These are phyloP conservation scores for Garra rufa DNA, from an alignment of 2,113 vertebrate genomes.

Conservation along the genomic window DNA sequence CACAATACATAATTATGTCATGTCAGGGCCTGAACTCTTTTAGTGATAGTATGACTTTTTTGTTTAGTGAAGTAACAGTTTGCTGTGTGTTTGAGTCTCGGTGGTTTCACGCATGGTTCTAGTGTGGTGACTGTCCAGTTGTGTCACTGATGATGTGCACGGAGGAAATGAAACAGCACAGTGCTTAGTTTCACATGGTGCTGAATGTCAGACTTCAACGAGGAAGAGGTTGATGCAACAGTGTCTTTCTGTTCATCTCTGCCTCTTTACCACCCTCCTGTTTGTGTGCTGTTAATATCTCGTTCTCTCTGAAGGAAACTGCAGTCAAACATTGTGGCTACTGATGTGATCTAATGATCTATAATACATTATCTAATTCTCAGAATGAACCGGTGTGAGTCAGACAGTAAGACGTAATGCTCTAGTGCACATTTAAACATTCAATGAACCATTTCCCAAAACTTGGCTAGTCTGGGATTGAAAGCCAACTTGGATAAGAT, in stretches of 20 bases:
- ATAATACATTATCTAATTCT: not conserved
- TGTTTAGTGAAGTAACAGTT: not conserved
- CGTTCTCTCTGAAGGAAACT: not conserved
- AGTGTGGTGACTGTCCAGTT: not conserved
- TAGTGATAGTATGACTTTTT: not conserved
- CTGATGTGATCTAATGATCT: slow-evolving; percentile 12
- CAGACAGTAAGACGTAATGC: slow-evolving; percentile 8
- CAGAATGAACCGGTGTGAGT: not conserved
- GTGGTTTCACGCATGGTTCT: not conserved
- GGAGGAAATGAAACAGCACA: not conserved
- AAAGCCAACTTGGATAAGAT: not conserved
- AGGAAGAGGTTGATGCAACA: not conserved
- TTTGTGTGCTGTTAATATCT: slow-evolving; percentile 5
- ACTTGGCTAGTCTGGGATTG: not conserved
- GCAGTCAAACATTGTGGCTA: not conserved
- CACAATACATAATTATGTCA: not conserved
- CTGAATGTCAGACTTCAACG: not conserved
- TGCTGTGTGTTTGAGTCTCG: not conserved
- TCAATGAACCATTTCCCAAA: slow-evolving; percentile 4
- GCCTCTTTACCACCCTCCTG: not conserved
- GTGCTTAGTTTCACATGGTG: not conserved
- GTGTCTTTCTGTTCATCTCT: not conserved
- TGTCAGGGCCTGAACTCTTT: not conserved
- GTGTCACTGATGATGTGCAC: not conserved
- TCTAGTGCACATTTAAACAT: slow-evolving; percentile 12